phyloP scores from a whole-genome alignment of 2,113 vertebrate species.

The Otocyon megalotis region DNA sequence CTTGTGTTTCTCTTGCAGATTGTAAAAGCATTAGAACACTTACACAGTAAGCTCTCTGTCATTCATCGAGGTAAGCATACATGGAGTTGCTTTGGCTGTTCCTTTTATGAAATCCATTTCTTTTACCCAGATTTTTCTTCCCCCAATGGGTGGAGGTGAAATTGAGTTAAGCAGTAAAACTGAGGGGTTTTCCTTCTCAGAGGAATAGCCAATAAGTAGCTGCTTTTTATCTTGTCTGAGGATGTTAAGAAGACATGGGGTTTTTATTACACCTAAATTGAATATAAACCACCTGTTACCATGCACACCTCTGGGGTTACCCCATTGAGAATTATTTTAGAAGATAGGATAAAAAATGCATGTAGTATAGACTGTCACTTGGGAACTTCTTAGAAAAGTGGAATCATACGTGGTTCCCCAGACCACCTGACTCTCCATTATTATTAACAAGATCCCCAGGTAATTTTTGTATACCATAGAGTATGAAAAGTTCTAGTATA shows the following conservation, averaged over 20 bases:
- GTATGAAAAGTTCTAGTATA: background rate
- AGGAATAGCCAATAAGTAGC: background rate
- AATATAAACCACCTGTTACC: background rate
- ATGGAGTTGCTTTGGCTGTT: accelerated
- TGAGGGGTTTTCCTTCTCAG: background rate
- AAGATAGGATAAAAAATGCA: background rate
- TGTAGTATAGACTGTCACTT: background rate
- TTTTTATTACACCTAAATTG: background rate
- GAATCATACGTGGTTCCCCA: background rate
- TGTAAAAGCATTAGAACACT: constrained; percentile 97
- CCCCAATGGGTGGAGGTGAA: background rate
- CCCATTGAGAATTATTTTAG: background rate
- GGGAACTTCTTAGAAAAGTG: background rate
- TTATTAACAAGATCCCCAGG: background rate
- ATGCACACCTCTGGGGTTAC: background rate
- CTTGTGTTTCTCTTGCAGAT: constrained; percentile 89
- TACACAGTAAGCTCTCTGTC: constrained; percentile 98
- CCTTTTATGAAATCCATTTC: background rate
- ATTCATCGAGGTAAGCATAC: constrained; percentile 95
- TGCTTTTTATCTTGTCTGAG: background rate
- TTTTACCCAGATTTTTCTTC: background rate
- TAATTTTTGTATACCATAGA: background rate
- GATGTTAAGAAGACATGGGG: background rate
- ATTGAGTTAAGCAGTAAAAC: background rate
- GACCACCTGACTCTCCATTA: background rate